phyloP scores from a whole-genome alignment of 2,113 vertebrate genomes.

The Gallinago undulata region DNA sequence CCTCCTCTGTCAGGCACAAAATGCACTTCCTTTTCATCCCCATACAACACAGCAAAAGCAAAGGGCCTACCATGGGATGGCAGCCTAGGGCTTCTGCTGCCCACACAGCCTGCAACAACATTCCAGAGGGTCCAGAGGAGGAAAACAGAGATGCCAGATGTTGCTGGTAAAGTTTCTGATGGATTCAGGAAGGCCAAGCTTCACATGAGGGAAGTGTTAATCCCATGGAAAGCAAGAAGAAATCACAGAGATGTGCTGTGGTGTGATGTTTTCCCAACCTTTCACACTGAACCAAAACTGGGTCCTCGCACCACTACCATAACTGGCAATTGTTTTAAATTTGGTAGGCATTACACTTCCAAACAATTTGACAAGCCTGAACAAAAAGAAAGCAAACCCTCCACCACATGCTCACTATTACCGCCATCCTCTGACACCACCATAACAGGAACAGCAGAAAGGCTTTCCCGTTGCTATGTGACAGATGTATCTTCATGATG shows the following conservation, averaged over 20 bases:
- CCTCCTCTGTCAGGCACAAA: not conserved
- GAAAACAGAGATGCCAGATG: not conserved
- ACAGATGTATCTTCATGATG: not conserved
- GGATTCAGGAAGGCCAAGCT: not conserved
- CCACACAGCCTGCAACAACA: fast-evolving
- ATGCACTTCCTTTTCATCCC: not conserved
- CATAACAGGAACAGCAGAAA: not conserved
- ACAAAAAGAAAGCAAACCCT: not conserved
- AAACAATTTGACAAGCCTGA: not conserved
- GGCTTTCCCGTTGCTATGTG: not conserved
- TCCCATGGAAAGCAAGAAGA: not conserved
- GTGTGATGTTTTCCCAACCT: not conserved
- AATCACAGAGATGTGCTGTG: not conserved
- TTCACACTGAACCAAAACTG: not conserved
- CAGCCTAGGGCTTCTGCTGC: not conserved
- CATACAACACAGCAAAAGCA: not conserved
- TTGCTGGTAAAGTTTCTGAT: not conserved
- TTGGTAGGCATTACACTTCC: not conserved
- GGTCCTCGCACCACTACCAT: not conserved
- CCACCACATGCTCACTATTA: not conserved
- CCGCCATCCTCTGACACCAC: not conserved
- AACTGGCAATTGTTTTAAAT: not conserved
- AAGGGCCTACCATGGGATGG: not conserved
- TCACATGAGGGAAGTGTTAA: not conserved
- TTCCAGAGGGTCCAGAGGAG: not conserved